Evolutionary conservation across 2,113 vertebrate genomes (phyloP).

Genomic region (Myotis yumanensis): DNA sequence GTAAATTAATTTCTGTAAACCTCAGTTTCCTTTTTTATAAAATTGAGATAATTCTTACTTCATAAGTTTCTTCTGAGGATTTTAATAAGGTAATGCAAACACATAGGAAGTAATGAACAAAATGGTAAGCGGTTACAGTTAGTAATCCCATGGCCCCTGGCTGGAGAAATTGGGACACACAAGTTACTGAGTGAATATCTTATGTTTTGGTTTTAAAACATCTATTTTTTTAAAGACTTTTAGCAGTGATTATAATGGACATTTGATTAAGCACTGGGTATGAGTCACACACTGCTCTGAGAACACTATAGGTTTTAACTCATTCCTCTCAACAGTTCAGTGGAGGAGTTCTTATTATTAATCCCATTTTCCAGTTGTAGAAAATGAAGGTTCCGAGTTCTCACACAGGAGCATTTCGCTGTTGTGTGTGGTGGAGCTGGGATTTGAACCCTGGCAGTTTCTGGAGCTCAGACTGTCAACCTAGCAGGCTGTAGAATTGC

Average conservation of each 20-base stretch:
- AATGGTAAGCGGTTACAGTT: neutral
- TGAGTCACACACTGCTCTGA: neutral
- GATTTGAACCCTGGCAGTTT: neutral
- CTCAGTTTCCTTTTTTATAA: constrained; percentile 2
- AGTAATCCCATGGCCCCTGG: neutral
- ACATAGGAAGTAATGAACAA: neutral
- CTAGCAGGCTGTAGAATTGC: neutral
- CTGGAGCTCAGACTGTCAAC: neutral
- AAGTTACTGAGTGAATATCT: neutral
- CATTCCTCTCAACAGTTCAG: neutral
- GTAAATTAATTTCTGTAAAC: neutral
- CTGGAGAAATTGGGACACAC: neutral
- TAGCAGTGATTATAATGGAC: neutral
- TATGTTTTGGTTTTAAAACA: neutral
- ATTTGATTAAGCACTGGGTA: neutral
- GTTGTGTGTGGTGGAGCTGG: neutral
- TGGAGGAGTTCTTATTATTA: neutral
- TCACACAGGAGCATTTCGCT: neutral
- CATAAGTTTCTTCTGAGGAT: neutral
- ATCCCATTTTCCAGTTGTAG: neutral
- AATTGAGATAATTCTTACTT: neutral
- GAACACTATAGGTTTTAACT: neutral
- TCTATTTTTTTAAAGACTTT: neutral
- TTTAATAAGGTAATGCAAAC: constrained; percentile 21
- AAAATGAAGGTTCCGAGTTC: neutral